Conservation (phyloP, 2,797 vertebrate genomes). For the Phoxinus dragarum region DNA sequence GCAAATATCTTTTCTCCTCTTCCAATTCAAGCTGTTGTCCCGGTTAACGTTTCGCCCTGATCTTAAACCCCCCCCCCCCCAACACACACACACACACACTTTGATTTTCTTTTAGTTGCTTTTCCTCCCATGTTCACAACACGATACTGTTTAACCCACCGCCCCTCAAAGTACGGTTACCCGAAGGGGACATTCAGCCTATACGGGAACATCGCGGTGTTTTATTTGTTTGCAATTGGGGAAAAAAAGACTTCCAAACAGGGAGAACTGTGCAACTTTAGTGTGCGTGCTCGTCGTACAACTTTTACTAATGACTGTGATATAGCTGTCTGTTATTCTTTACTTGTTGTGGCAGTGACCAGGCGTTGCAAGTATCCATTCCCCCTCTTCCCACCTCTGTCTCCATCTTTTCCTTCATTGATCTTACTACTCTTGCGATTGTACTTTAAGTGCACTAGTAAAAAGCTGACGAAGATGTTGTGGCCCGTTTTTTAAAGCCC, state of each 20-base stretch:
- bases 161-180: conserved; percentile 76
- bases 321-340: conserved; percentile 85
- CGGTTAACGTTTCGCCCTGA: conserved; percentile 69
- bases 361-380: conserved; percentile 73
- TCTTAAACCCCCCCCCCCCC: conserved; percentile 48
- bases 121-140: conserved; percentile 58
- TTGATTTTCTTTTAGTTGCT: conserved; percentile 27
- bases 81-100: not conserved
- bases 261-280: conserved; percentile 78
- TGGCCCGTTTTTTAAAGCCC: conserved; percentile 77
- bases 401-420: conserved; percentile 69
- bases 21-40: conserved; percentile 67
- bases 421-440: conserved; percentile 82
- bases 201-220: conserved; percentile 66
- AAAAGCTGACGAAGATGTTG: conserved; percentile 72
- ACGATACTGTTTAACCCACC: conserved; percentile 12
- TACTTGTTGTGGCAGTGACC: conserved; percentile 78
- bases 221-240: conserved; percentile 64
- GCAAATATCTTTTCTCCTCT: conserved; percentile 62
- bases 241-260: conserved; percentile 61
- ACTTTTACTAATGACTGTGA: conserved; percentile 84
- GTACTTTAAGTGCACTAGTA: conserved; percentile 86
- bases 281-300: conserved; percentile 81
- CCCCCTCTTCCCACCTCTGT: conserved; percentile 61
- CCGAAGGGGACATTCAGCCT: conserved; percentile 64